phyloP scores from a whole-genome alignment of 2,113 vertebrate genomes.

The Tupaia chinensis region DNA sequence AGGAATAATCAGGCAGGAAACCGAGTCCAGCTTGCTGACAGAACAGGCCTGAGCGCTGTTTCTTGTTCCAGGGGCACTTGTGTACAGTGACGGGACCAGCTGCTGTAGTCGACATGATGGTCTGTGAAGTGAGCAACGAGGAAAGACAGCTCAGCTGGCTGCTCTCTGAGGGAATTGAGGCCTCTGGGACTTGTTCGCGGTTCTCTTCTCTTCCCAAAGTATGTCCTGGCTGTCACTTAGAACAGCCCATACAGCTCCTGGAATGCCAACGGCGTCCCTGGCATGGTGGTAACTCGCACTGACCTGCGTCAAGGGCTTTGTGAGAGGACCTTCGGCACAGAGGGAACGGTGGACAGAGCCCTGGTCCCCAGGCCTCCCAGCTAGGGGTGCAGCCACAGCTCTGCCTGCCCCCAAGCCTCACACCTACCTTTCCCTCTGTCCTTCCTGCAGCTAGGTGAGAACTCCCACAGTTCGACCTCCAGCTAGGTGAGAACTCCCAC shows the following conservation, averaged over 20 bases:
- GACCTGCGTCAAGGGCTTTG: neutral
- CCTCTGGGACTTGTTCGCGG: neutral
- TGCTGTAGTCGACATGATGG: neutral
- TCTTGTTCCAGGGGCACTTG: neutral
- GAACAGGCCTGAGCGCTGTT: neutral
- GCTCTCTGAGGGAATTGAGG: neutral
- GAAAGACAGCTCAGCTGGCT: neutral
- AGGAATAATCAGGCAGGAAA: neutral
- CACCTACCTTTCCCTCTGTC: too few relatives aligned
- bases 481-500: neutral
- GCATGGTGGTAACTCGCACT: rapidly evolving
- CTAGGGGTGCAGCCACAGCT: rapidly evolving
- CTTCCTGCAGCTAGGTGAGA: neutral
- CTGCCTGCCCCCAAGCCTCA: neutral
- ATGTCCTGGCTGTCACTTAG: neutral
- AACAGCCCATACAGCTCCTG: neutral
- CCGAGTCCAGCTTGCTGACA: neutral
- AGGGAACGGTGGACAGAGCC: neutral
- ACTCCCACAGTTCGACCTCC: neutral
- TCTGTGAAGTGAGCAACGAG: neutral
- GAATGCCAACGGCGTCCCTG: neutral
- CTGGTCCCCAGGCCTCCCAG: neutral
- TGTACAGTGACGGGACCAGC: neutral
- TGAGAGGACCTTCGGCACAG: neutral
- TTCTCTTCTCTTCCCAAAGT: neutral